Evolutionary conservation across 2,113 vertebrate species (phyloP), one percentile per base, ranked within the genome.

Genomic region (Alosa alosa): DNA sequence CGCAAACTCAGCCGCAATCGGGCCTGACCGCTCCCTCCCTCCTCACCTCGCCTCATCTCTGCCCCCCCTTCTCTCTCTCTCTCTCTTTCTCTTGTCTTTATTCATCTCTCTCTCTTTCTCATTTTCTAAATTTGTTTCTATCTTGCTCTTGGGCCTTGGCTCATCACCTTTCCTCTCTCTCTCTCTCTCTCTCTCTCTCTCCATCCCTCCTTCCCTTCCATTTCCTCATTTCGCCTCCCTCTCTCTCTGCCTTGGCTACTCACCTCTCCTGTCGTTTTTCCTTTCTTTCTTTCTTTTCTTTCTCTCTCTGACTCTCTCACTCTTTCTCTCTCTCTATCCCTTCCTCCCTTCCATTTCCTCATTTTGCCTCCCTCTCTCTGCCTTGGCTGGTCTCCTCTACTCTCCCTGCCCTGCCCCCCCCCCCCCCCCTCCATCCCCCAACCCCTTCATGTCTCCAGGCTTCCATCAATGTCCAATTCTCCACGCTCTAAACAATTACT

Each of bases 401-500:
- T 64, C 60, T 64, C 60, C 60, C 22, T 64, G 20, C n/a, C 60
- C n/a, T 25, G 60, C 60, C 41, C 46, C 72, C 36, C 17, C 1
- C 11, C 47, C 83, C 83, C 44, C 55, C 15, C 64, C 11, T 4
- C 20, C n/a, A 31, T 15, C 13, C 55, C 45, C 22, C 41, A 36
- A 52, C 39, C 31, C 25, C n/a, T n/a, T n/a, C 31, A 39, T 78
- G 84, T 82, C 57, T 84, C 60, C 45, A 4, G 52, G 17, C 81
- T 6, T 7, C 44, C 86, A 82, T 85, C 84, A 22, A 68, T 86
- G 88, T 90, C 89, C 87, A 86, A 91, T 87, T 88, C 90, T 88
- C 88, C 84, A 89, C 92, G 86, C 85, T 92, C 72, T 90, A 93
- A 83, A 92, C 92, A 93, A 93, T 93, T 92, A 92, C 68, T 82